phyloP scores from a whole-genome alignment of 1,140 invertebrate species.

The Diploscapter pachys region DNA sequence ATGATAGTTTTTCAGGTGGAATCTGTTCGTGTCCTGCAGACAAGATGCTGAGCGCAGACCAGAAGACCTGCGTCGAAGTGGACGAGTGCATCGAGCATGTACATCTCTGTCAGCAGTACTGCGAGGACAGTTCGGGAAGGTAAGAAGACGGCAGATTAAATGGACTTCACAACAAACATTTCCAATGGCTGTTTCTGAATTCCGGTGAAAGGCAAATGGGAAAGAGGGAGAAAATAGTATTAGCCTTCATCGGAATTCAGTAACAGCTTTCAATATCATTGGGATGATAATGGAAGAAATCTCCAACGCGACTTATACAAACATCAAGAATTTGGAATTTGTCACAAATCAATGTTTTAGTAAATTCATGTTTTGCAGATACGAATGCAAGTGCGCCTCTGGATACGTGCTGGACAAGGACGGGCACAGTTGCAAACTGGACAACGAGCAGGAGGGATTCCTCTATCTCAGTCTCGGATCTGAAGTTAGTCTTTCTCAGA shows the following conservation, averaged over 20 bases:
- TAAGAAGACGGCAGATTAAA: neutral
- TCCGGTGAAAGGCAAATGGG: no score
- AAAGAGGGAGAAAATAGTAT: no score
- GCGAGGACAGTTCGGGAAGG: conserved; percentile 11
- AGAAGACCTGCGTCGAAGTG: conserved; percentile 19
- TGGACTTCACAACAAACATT: neutral
- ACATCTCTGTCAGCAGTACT: conserved; percentile 22
- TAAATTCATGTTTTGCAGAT: conserved; percentile 3
- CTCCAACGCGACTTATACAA: no score
- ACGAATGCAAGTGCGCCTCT: conserved; percentile 24
- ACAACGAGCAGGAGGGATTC: conserved; percentile 9
- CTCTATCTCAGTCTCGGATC: conserved; percentile 16
- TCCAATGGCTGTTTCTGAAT: no score
- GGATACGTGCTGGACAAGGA: conserved; percentile 18
- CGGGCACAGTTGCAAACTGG: conserved; percentile 23
- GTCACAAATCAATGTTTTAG: no score
- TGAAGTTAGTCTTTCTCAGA: conserved; percentile 10
- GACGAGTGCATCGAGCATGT: conserved; percentile 19
- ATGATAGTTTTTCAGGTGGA: neutral
- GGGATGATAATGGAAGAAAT: no score
- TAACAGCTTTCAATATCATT: no score
- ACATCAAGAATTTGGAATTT: no score
- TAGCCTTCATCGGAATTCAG: no score
- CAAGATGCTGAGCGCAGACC: conserved; percentile 12
- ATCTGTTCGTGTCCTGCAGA: conserved; percentile 19